A percentile compares a stretch with the other conserved stretches of the same genome.
Evolutionary conservation across 2,797 vertebrate species (phyloP).

Genomic region (Harpagifer antarcticus): DNA sequence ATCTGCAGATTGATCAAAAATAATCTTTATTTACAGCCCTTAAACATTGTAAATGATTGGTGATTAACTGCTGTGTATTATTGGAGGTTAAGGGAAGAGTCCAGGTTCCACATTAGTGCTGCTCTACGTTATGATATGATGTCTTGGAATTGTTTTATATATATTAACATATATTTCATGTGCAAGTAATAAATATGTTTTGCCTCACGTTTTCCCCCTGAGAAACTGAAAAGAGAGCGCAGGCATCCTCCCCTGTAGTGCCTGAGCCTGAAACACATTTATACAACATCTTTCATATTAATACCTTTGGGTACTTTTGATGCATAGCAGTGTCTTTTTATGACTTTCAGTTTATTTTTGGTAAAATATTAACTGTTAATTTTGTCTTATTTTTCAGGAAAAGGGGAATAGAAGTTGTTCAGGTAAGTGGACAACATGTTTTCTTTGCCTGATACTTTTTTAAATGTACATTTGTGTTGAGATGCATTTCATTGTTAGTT

Average conservation of each 20-base stretch:
- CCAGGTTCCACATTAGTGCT: conserved; percentile 18
- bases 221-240: background rate
- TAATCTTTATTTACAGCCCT: no score
- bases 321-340: background rate
- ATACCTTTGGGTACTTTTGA: background rate
- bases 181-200: background rate
- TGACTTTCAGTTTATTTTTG: background rate
- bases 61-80: background rate
- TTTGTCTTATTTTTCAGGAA: conserved; percentile 88
- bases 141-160: conserved; percentile 21
- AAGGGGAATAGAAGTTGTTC: conserved; percentile 97
- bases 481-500: background rate
- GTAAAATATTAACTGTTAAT: conserved; percentile 38
- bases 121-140: background rate
- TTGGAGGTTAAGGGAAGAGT: conserved; percentile 4
- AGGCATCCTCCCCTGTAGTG: background rate
- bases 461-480: background rate
- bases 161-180: no score
- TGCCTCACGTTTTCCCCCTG: background rate
- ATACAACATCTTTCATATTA: background rate
- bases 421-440: conserved; percentile 86
- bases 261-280: background rate
- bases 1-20: no score
- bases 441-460: background rate
- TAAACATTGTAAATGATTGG: no score